Conservation (phyloP, 2,888 invertebrate genomes). For the Polymixis flavicincta region DNA sequence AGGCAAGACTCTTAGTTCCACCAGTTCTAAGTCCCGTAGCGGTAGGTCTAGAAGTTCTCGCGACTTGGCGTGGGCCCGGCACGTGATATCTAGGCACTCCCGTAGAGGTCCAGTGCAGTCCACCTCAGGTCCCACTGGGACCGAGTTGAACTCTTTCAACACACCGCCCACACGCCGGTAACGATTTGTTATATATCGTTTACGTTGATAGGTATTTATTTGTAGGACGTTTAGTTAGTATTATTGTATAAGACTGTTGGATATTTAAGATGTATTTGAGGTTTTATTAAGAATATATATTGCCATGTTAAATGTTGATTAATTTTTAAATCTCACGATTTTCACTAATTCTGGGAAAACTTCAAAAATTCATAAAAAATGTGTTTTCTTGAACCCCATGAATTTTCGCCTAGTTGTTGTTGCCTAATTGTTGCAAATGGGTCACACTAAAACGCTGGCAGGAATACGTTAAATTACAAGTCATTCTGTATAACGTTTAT, state of each 20-base stretch:
- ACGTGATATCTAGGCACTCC: slow-evolving; percentile 73
- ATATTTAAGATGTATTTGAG: slow-evolving; percentile 80
- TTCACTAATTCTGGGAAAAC: no score
- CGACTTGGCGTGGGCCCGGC: slow-evolving; percentile 81
- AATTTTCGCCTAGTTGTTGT: no score
- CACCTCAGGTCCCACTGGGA: slow-evolving; percentile 72
- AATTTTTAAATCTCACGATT: background rate
- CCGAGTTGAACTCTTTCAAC: slow-evolving; percentile 77
- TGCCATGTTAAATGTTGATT: slow-evolving; percentile 35
- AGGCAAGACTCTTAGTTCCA: slow-evolving; percentile 72
- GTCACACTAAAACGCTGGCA: no score
- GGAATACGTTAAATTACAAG: no score
- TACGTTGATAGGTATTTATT: slow-evolving; percentile 72
- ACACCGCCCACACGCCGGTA: slow-evolving; percentile 75
- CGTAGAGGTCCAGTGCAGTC: slow-evolving; percentile 55
- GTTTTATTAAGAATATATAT: slow-evolving; percentile 76
- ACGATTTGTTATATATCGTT: slow-evolving; percentile 63
- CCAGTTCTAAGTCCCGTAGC: slow-evolving; percentile 75
- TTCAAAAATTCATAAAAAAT: no score
- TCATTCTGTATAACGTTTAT: no score
- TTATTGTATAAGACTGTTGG: slow-evolving; percentile 75
- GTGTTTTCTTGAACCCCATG: no score
- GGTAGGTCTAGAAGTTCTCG: slow-evolving; percentile 73
- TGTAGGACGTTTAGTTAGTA: slow-evolving; percentile 74
- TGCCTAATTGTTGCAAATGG: no score